phyloP scores from a whole-genome alignment of 2,797 vertebrate species.

The Mycteria americana region DNA sequence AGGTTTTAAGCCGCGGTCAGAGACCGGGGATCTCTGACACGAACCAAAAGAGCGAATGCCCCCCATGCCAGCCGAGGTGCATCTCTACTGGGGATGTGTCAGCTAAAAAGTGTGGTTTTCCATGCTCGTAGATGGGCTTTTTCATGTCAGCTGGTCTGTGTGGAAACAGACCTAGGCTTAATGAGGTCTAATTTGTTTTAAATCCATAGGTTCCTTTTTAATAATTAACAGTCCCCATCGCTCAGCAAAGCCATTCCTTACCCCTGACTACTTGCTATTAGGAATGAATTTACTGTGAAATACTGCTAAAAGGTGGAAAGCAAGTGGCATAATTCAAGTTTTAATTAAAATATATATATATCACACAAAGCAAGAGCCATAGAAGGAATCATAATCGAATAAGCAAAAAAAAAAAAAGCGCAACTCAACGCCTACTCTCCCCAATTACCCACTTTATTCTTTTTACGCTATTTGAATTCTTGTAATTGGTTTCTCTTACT shows the following conservation, averaged over 20 bases:
- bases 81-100: accelerated
- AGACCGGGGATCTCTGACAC: neutral
- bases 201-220: constrained; percentile 59
- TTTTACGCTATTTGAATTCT: constrained; percentile 26
- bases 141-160: neutral
- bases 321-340: constrained; percentile 52
- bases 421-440: neutral
- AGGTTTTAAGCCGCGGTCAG: neutral
- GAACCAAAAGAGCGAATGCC: neutral
- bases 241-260: constrained; percentile 54
- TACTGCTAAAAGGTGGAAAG: constrained; percentile 59
- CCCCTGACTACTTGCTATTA: constrained; percentile 52
- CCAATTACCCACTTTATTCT: neutral
- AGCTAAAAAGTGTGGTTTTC: neutral
- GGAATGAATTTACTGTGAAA: constrained; percentile 57
- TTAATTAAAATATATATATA: constrained; percentile 57
- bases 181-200: constrained; percentile 64
- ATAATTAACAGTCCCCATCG: constrained; percentile 54
- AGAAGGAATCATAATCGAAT: neutral
- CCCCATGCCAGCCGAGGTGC: neutral
- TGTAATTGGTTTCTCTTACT: constrained; percentile 31
- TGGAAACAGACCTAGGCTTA: constrained; percentile 24
- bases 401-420: neutral
- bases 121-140: neutral
- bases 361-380: neutral